These are phyloP conservation scores for Hypomecis punctinalis DNA, from an alignment of 2,888 invertebrate species.

Conservation along the genomic window DNA sequence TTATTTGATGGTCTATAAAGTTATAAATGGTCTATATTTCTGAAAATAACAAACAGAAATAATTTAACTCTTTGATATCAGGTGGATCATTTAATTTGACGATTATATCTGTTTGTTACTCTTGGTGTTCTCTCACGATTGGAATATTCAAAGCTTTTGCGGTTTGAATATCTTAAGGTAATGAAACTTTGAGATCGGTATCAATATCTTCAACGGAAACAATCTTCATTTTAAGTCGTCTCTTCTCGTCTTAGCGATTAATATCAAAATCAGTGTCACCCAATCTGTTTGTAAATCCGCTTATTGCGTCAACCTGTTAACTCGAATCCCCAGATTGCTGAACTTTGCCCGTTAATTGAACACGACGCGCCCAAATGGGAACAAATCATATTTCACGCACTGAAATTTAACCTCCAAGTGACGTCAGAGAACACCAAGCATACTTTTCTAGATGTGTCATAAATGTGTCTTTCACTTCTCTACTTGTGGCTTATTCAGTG, in stretches of 20 bases:
- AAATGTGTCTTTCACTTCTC: slow-evolving; percentile 23
- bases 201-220: neutral
- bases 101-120: neutral
- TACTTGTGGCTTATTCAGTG: slow-evolving; percentile 34
- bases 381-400: slow-evolving; percentile 39
- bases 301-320: slow-evolving; percentile 16
- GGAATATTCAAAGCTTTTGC: neutral
- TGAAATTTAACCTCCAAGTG: slow-evolving; percentile 39
- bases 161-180: neutral
- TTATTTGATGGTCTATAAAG: neutral
- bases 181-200: neutral
- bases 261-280: slow-evolving; percentile 20
- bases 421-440: slow-evolving; percentile 42
- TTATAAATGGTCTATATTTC: neutral
- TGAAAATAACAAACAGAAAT: neutral
- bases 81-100: too few relatives aligned
- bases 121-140: slow-evolving; percentile 8
- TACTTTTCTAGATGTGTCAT: slow-evolving; percentile 39
- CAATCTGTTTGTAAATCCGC: slow-evolving; percentile 18
- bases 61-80: too few relatives aligned
- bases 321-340: slow-evolving; percentile 27
- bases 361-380: slow-evolving; percentile 34
- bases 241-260: neutral
- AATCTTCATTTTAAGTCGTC: neutral
- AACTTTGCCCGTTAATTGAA: slow-evolving; percentile 37